Evolutionary conservation across 2,113 vertebrate genomes (phyloP).

Genomic region (Ctenodactylus gundi): DNA sequence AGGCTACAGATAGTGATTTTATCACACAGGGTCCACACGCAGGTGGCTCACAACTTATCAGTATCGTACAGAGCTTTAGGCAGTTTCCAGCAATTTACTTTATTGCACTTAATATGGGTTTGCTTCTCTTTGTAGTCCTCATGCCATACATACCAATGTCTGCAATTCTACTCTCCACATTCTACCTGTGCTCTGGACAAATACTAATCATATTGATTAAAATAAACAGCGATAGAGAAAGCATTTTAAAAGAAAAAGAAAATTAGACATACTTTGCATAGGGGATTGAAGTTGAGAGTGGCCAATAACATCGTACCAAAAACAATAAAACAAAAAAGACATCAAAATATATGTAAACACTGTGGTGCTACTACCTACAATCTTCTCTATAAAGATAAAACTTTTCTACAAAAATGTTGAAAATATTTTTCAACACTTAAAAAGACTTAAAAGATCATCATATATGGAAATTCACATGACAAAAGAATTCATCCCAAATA

Average conservation of each 20-base stretch:
- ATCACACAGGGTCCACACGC: no score
- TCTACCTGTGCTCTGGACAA: no score
- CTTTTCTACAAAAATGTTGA: no score
- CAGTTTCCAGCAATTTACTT: no score
- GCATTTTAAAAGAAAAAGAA: neutral
- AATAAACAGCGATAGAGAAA: neutral
- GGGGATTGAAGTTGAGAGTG: neutral
- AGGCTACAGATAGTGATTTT: no score
- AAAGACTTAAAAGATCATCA: neutral
- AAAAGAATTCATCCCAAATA: neutral
- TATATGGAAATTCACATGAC: neutral
- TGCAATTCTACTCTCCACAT: no score
- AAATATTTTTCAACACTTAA: neutral
- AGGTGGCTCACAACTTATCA: no score
- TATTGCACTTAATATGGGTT: no score
- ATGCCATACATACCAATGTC: no score
- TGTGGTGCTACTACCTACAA: neutral
- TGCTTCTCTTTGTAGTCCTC: no score
- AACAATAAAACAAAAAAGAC: neutral
- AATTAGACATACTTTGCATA: neutral
- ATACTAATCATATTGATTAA: neutral
- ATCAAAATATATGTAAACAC: neutral
- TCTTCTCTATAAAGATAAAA: neutral
- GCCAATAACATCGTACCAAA: neutral
- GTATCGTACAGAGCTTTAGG: no score